A percentile compares a stretch with the other conserved stretches of the same genome.
Evolutionary conservation across 2,888 invertebrate genomes (phyloP).

Genomic region (Eupithecia centaureata): DNA sequence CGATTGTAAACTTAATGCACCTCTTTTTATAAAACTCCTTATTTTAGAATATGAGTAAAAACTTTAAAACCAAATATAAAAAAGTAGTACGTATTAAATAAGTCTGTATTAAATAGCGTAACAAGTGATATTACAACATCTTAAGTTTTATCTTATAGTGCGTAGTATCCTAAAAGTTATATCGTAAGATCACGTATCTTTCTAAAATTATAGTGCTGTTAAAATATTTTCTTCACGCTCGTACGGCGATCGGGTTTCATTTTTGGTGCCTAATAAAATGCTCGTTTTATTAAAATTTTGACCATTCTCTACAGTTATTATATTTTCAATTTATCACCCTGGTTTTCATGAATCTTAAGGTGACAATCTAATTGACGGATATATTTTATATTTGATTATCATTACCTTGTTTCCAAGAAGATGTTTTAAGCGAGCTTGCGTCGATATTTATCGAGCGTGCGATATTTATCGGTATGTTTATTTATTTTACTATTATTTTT

Average conservation of each 20-base stretch:
- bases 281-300: slow-evolving; percentile 40
- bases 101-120: not conserved
- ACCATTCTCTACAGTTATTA: slow-evolving; percentile 26
- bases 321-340: slow-evolving; percentile 26
- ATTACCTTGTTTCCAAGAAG: not conserved
- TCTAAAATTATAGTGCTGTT: slow-evolving; percentile 40
- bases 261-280: slow-evolving; percentile 39
- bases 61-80: not conserved
- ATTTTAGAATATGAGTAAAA: not conserved
- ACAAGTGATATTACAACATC: slow-evolving; percentile 16
- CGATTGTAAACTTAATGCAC: too few species aligned
- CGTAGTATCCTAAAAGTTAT: slow-evolving; percentile 35
- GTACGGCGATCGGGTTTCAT: slow-evolving; percentile 39
- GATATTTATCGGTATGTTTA: not conserved
- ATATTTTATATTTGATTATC: slow-evolving; percentile 5
- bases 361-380: slow-evolving; percentile 7
- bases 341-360: slow-evolving; percentile 20
- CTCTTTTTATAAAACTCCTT: too few species aligned
- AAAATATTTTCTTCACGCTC: slow-evolving; percentile 43
- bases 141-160: slow-evolving; percentile 17
- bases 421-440: not conserved
- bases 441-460: too few species aligned
- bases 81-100: not conserved
- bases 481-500: not conserved
- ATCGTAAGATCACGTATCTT: slow-evolving; percentile 40